Conservation (phyloP, 2,888 invertebrate genomes). For the Aporophyla nigra region DNA sequence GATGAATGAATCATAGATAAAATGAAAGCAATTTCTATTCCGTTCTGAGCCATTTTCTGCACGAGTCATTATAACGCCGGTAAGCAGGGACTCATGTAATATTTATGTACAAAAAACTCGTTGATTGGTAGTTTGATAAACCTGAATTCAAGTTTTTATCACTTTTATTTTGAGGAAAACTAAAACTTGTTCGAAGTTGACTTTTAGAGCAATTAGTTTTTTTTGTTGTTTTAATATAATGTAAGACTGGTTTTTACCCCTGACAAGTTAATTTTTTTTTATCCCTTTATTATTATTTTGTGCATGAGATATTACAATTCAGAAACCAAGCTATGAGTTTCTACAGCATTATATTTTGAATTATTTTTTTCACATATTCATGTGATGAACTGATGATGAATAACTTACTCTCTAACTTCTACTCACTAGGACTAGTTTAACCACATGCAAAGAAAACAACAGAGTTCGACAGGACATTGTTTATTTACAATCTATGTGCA, state of each 20-base stretch:
- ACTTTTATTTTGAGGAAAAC: background rate
- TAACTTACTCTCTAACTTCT: background rate
- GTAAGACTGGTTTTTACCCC: background rate
- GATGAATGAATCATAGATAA: background rate
- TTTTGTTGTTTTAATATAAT: background rate
- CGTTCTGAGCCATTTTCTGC: background rate
- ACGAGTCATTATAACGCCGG: background rate
- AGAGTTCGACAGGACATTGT: conserved; percentile 69
- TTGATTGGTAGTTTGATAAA: background rate
- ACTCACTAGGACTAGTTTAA: background rate
- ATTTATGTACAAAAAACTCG: background rate
- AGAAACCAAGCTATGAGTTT: background rate
- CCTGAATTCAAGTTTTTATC: background rate
- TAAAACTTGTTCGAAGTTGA: background rate
- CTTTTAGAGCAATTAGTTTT: background rate
- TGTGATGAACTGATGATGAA: background rate
- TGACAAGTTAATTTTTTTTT: background rate
- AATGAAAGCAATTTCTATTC: background rate
- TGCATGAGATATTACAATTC: background rate
- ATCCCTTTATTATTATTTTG: background rate
- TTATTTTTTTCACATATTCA: too few relatives aligned
- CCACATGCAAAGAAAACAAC: conserved; percentile 45
- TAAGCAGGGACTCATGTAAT: background rate
- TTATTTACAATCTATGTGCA: conserved; percentile 81
- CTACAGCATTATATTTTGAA: background rate